Evolutionary conservation across 2,888 invertebrate genomes (phyloP), one percentile per base, ranked within the genome.

Genomic region (Acleris cristana): DNA sequence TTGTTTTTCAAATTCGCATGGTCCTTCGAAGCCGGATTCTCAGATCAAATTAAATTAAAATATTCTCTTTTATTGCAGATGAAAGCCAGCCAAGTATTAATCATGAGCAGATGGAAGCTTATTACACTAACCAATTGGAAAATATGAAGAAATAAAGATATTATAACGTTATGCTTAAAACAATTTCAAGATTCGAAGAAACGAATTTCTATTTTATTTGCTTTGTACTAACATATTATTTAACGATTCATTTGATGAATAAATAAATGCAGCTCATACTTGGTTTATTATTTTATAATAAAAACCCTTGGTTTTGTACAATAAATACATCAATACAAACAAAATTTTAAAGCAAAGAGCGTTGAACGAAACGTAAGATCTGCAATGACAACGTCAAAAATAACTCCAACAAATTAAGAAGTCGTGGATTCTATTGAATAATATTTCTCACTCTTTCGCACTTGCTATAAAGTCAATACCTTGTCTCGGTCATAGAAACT

Each of bases 81-180:
- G 81, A 79, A 40, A 76, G 75, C 34, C 76, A 80, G 65, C 65
- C 71, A 30, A 73, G 74, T 67, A 56, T 73, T 34, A 72, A 70
- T 18, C 80, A 79, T 73, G 80, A 79, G 55, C 67, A 67, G 72
- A 76, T 78, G 55, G 85, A 86, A 69, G 72, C 76, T 21, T 79
- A 77, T 59, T 87, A 80, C 65, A 80, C 76, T 57, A 83, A 81
- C 65, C 83, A 81, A 30, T 75, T 80, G 56, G 77, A 80, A 59
- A 84, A 80, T 65, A 84, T 84, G 85, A 81, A 83, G 70, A 77
- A 76, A 76, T 78, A 70, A 75, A 44, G 18, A 10, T 56, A 12
- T 44, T 26, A 19, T 40, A 34, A 8, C 34, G 10, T 34, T 3
- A 30, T 10, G 30, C 30, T 30, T 30, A 3, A 1, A 30, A 34